Conservation (phyloP, 2,888 invertebrate species). For the Acanthococcus lagerstroemiae region DNA sequence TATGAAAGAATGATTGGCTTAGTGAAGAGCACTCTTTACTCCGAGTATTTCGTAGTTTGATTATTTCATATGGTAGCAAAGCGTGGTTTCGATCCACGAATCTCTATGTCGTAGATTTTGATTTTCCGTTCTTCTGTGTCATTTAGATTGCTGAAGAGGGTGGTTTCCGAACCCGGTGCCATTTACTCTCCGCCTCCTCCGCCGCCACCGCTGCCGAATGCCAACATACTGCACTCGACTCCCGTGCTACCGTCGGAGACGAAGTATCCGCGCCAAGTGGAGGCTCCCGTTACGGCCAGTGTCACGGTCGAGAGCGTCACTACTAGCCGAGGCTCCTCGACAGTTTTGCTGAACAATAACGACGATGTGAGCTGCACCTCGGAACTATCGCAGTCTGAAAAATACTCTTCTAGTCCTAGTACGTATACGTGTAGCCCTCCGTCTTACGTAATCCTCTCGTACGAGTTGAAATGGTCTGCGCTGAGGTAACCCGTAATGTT, state of each 20-base stretch:
- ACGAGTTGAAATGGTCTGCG: too few species aligned
- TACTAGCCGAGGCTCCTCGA: conserved; percentile 12
- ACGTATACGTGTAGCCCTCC: neutral
- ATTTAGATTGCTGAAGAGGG: conserved; percentile 46
- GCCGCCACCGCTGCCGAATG: conserved; percentile 51
- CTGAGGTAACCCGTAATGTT: too few species aligned
- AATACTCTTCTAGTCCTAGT: conserved; percentile 30
- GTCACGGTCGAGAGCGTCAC: conserved; percentile 17
- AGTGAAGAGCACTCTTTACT: too few species aligned
- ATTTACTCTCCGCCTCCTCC: conserved; percentile 54
- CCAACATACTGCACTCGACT: neutral
- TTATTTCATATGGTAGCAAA: too few species aligned
- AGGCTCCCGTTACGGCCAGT: neutral
- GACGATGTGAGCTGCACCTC: neutral
- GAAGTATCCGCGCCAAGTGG: neutral
- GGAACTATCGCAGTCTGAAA: conserved; percentile 7
- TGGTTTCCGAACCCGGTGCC: conserved; percentile 49
- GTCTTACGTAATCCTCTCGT: neutral
- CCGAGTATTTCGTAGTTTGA: too few species aligned
- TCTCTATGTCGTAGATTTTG: too few species aligned
- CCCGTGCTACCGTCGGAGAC: neutral
- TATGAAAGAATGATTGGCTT: too few species aligned
- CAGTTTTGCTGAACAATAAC: conserved; percentile 16
- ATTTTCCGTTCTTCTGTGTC: conserved; percentile 5
- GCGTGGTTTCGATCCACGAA: too few species aligned